Evolutionary conservation across 2,888 invertebrate species (phyloP), one percentile per base, ranked within the genome.

Genomic region (Drosophila tripunctata): DNA sequence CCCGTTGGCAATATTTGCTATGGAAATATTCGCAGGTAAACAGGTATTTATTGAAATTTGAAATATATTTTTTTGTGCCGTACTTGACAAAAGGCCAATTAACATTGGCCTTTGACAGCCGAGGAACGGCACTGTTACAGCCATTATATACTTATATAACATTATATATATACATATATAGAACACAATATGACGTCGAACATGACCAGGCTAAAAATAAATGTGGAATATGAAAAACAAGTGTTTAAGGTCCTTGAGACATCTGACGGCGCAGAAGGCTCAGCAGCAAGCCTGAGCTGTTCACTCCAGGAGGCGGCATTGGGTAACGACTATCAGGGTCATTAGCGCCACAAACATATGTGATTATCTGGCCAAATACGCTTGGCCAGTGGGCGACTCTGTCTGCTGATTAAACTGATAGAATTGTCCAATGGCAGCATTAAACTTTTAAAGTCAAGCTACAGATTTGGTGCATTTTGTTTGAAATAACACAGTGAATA

Each of bases 1-100:
- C 40, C 56, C 7, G n/a, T 12, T 22, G 22, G 3, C 8, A 19
- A 1, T 27, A 35, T 24, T 44, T 54, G 44, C 41, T 43, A 36
- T 63, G 55, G 50, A 54, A 55, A 48, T 36, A 44, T 41, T 48
- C 35, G 1, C 48, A 67, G 52, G 79, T 51, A 57, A 75, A 56
- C 41, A 78, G n/a, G n/a, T 27, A 22, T 48, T 52, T 62, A 24
- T 48, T 30, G 24, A 22, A 60, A 43, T 51, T 54, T 41, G 17
- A 40, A 58, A 63, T 44, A 68, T 55, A 65, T 57, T 36, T 14
- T 47, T 12, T 69, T 4, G n/a, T n/a, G 19, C 27, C 10, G 10
- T 69, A 12, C 48, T 61, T 17, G 43, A 65, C 81, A 80, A 84
- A 67, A 56, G 35, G 63, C 58, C 85, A 80, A 80, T 84, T 81